Evolutionary conservation across 2,797 vertebrate species (phyloP), one percentile per base, ranked within the genome.

Genomic region (Knipowitschia caucasica): DNA sequence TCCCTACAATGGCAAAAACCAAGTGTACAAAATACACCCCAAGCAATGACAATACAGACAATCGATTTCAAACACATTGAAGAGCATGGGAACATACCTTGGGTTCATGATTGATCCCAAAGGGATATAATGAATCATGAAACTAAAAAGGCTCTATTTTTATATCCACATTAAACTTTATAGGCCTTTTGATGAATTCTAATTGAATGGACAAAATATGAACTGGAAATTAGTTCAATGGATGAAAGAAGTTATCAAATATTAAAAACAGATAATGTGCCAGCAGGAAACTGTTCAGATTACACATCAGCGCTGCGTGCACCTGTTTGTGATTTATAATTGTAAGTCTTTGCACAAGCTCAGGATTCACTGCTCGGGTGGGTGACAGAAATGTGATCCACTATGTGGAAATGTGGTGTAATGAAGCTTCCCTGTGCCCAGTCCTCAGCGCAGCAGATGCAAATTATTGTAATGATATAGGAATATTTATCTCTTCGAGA

Each of bases 361-460:
- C 3, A 14, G 10, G 58, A 50, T 62, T 62, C 55, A 51, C 61
- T 72, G 68, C 78, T 75, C 71, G 65, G 63, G 60, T 66, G 50
- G 67, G 75, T 63, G 45, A 84, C 81, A 83, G 69, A 78, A 82
- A 85, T 78, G 81, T 78, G 75, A 83, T 87, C 80, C 84, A 84
- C 82, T 90, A 84, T 80, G 73, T 73, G 61, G 79, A 83, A 89
- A 86, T 83, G 63, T 39, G 53, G 78, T 80, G 83, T 86, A 87
- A 89, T 85, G 78, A 88, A 87, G 73, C 69, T 78, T 84, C 81
- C 77, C 71, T 71, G 65, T 57, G 75, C 53, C 67, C 64, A 53
- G 75, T 75, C 64, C 78, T 81, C 60, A 77, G 70, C 59, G 76
- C 69, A 39, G 56, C 45, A 61, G 59, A 69, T 84, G 71, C 67